Base-by-base conservation (phyloP, 2,113 vertebrate species). In the Siphamia tubifer region DNA sequence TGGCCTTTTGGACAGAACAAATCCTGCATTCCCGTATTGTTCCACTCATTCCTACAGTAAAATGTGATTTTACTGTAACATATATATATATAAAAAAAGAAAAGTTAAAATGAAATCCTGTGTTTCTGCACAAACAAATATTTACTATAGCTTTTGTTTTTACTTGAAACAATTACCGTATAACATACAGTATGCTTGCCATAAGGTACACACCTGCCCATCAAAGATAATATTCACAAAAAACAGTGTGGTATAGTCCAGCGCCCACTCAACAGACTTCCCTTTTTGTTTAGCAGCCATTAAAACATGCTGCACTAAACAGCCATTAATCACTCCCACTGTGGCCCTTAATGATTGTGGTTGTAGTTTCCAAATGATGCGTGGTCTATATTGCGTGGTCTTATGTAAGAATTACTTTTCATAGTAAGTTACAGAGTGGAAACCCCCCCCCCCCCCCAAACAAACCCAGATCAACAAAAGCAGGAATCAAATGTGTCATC, bases 11-110 rank as follows among this genome's bases (percentile, higher is more conserved):
- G 15, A 28, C 20, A 15, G 51, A 60, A 57, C n/a, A 35, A 74
- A 69, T 51, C 52, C 67, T 20, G 54, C 76, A 82, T 77, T 89
- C 86, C 58, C 48, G 31, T 60, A 80, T 82, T 68, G 45, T 61
- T 42, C 32, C 35, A 79, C 48, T 81, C 90, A 91, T 92, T 90
- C 91, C 91, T 76, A 43, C 77, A 87, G 87, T 87, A 77, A 56
- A 15, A 73, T 13, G 34, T 30, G n/a, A n/a, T n/a, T n/a, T n/a
- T n/a, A n/a, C n/a, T n/a, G n/a, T n/a, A n/a, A n/a, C n/a, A n/a
- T n/a, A n/a, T n/a, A n/a, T n/a, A n/a, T n/a, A n/a, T n/a, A n/a
- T n/a, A n/a, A n/a, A n/a, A n/a, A n/a, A n/a, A n/a, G n/a, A n/a
- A n/a, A n/a, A n/a, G n/a, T n/a, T n/a, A n/a, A n/a, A n/a, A n/a